A percentile compares a stretch with the other conserved stretches of the same genome.
These are phyloP conservation scores for Lepidurus couesii DNA, from an alignment of 1,140 invertebrate species.

Conservation along the genomic window DNA sequence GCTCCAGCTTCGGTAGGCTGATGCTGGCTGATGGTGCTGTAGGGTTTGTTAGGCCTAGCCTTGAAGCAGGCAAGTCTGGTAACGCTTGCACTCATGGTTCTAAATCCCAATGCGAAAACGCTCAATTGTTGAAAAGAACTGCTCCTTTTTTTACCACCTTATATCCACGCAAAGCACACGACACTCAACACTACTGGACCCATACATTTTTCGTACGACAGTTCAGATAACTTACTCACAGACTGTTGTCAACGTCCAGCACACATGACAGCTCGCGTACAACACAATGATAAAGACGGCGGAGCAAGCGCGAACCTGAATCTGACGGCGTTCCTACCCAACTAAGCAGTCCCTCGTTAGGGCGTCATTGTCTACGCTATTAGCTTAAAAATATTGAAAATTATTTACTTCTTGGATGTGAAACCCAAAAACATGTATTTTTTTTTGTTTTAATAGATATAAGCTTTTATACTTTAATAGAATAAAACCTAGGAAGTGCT, in stretches of 20 bases:
- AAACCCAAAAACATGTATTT: too few species aligned
- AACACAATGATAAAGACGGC: constrained; percentile 7
- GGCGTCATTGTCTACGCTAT: neutral
- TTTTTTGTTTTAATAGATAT: too few species aligned
- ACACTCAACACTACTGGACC: neutral
- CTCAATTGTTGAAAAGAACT: neutral
- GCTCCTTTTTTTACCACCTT: neutral
- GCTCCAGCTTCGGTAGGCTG: constrained; percentile 1
- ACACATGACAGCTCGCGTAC: constrained; percentile 5
- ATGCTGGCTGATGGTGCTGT: neutral
- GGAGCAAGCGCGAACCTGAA: neutral
- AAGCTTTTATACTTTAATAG: too few species aligned
- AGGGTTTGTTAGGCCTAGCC: neutral
- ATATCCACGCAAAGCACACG: neutral
- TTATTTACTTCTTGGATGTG: too few species aligned
- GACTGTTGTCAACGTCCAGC: neutral
- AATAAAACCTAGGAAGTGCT: too few species aligned
- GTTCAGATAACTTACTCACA: neutral
- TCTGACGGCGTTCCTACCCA: neutral
- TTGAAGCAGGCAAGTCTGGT: neutral
- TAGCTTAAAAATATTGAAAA: too few species aligned
- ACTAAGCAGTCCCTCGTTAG: neutral
- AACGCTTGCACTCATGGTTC: neutral
- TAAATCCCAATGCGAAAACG: neutral
- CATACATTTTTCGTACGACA: neutral